Percentiles rank a stretch among this genome's conserved stretches.
Evolutionary conservation across 1,140 invertebrate species (phyloP).

Genomic region (Phenacoccus solenopsis): DNA sequence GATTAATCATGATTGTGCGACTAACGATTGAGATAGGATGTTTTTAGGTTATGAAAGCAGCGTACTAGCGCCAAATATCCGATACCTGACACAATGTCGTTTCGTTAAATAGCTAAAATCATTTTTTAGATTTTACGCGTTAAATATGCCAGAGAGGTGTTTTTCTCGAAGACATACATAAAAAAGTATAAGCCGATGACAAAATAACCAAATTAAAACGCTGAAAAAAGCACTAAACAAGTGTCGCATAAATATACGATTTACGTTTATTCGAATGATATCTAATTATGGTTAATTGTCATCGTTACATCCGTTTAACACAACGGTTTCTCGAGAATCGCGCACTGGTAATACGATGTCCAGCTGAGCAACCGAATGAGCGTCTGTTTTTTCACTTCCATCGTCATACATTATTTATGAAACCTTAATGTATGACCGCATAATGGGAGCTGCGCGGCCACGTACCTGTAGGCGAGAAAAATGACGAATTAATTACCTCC

Average conservation of each 20-base stretch:
- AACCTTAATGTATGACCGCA: not conserved
- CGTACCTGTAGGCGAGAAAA: not conserved
- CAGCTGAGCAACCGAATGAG: not conserved
- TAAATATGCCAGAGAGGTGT: too few relatives aligned
- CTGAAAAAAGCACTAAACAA: not conserved
- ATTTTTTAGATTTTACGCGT: not conserved
- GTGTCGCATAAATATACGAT: not conserved
- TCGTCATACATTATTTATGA: not conserved
- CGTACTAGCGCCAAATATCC: too few relatives aligned
- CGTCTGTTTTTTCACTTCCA: not conserved
- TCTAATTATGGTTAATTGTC: not conserved
- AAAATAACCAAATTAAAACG: too few relatives aligned
- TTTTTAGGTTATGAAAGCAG: too few relatives aligned
- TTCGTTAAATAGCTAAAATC: too few relatives aligned
- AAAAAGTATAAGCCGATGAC: too few relatives aligned
- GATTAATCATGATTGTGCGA: conserved; percentile 2
- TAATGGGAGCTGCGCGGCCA: not conserved
- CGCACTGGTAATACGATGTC: too few relatives aligned
- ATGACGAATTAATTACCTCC: not conserved
- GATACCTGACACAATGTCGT: too few relatives aligned
- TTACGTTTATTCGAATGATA: not conserved
- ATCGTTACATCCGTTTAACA: not conserved
- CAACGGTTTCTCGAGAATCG: not conserved
- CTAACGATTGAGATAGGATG: too few relatives aligned
- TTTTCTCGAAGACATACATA: too few relatives aligned